Evolutionary conservation across 2,888 invertebrate species (phyloP).

Genomic region (Bugula neritina): DNA sequence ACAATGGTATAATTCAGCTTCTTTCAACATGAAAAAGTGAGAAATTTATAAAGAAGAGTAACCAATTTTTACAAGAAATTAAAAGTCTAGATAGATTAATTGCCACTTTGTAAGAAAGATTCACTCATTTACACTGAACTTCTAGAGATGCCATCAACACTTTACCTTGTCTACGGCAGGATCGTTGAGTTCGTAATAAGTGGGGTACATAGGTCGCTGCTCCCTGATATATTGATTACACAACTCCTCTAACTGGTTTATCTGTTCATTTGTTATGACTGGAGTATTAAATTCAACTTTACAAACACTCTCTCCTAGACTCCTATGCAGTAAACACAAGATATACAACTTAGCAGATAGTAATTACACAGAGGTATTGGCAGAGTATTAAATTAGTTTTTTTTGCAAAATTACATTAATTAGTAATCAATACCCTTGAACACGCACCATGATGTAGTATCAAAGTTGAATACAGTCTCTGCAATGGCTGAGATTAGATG

Average conservation of each 20-base stretch:
- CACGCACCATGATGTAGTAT: slow-evolving; percentile 66
- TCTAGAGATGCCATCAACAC: too few relatives aligned
- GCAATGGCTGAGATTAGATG: slow-evolving; percentile 75
- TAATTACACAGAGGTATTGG: background rate
- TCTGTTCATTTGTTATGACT: slow-evolving; percentile 41
- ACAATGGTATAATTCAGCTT: too few relatives aligned
- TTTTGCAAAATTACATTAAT: background rate
- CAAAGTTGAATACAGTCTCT: slow-evolving; percentile 63
- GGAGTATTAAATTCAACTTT: slow-evolving; percentile 63
- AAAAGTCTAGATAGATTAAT: too few relatives aligned
- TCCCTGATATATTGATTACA: slow-evolving; percentile 67
- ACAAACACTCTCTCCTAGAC: slow-evolving; percentile 69
- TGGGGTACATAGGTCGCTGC: slow-evolving; percentile 62
- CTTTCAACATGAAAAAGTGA: too few relatives aligned
- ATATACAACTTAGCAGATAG: background rate
- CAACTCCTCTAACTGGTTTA: slow-evolving; percentile 58
- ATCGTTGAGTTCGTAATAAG: slow-evolving; percentile 62
- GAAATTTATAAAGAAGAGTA: too few relatives aligned
- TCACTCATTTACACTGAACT: too few relatives aligned
- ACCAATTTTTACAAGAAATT: too few relatives aligned
- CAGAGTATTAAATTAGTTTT: background rate
- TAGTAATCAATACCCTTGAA: background rate
- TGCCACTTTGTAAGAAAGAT: too few relatives aligned
- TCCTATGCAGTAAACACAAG: slow-evolving; percentile 56
- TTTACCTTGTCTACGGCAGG: slow-evolving; percentile 57